These are phyloP conservation scores for Lampris megalopsis DNA, from an alignment of 2,113 vertebrate species.

Conservation along the genomic window DNA sequence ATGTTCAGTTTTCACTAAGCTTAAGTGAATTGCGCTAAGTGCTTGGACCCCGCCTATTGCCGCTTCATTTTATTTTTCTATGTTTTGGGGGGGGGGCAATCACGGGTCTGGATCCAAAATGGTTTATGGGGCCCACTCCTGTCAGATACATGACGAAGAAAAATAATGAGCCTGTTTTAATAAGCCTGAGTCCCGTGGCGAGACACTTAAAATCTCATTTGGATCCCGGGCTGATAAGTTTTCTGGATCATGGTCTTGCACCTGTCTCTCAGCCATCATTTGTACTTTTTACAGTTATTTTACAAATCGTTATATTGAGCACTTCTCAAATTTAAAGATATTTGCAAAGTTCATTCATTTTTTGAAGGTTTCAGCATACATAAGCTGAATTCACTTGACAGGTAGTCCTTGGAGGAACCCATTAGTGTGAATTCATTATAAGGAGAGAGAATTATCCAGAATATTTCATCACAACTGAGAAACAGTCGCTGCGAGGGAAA, in stretches of 20 bases:
- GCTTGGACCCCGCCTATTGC: no score
- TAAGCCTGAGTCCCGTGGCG: not conserved
- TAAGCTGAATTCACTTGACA: slow-evolving; percentile 36
- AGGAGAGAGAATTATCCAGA: slow-evolving; percentile 33
- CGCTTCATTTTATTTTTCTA: no score
- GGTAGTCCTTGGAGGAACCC: slow-evolving; percentile 46
- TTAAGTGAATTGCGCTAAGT: no score
- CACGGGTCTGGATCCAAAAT: not conserved
- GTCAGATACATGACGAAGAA: not conserved
- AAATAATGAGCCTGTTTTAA: not conserved
- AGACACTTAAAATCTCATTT: not conserved
- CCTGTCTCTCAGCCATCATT: not conserved
- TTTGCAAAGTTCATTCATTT: slow-evolving; percentile 35
- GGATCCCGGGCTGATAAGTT: not conserved
- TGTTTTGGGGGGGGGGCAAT: no score
- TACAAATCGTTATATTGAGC: not conserved
- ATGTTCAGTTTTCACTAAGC: no score
- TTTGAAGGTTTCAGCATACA: slow-evolving; percentile 44
- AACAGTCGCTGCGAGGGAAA: slow-evolving; percentile 23
- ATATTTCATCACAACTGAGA: slow-evolving; percentile 37
- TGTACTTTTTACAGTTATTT: not conserved
- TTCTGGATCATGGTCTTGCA: not conserved
- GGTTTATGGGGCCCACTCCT: not conserved
- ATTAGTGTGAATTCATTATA: slow-evolving; percentile 53
- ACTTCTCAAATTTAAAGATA: slow-evolving; percentile 17